Conservation (phyloP, 2,797 vertebrate genomes). For the Anguilla anguilla region DNA sequence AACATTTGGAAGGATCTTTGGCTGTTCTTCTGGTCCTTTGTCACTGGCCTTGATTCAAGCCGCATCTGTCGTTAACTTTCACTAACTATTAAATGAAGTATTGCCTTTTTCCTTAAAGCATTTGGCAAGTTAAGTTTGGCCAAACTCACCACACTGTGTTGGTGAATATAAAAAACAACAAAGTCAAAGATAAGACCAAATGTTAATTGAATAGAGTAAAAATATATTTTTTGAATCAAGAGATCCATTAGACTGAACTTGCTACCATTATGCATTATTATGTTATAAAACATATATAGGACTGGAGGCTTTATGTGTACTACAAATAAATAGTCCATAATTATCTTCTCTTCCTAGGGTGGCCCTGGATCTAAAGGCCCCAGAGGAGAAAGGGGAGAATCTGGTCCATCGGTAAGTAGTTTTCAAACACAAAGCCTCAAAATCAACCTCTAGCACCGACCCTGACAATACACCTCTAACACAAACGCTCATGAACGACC, state of each 20-base stretch:
- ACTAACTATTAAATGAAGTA: not conserved
- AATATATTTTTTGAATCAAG: not conserved
- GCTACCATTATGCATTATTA: not conserved
- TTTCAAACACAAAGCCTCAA: not conserved
- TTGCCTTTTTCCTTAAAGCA: not conserved
- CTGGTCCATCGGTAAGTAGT: conserved; percentile 83
- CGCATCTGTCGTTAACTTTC: not conserved
- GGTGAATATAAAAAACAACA: not conserved
- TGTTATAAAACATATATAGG: not conserved
- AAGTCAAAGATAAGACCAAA: not conserved
- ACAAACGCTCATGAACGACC: not conserved
- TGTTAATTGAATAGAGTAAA: not conserved
- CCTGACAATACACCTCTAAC: not conserved
- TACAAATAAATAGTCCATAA: conserved; percentile 1
- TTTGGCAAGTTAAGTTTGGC: not conserved
- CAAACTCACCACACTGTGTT: not conserved
- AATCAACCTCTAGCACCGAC: not conserved
- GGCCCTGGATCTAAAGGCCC: conserved; percentile 91
- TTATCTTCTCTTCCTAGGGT: conserved; percentile 74
- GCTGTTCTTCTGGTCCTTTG: not conserved
- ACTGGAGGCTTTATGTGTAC: conserved; percentile 21
- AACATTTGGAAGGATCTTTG: conserved; percentile 1
- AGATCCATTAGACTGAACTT: not conserved
- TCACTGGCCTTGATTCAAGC: not conserved
- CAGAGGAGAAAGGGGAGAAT: conserved; percentile 90